These are phyloP conservation scores for Morpho achilles DNA, from an alignment of 2,888 invertebrate species.

Conservation along the genomic window DNA sequence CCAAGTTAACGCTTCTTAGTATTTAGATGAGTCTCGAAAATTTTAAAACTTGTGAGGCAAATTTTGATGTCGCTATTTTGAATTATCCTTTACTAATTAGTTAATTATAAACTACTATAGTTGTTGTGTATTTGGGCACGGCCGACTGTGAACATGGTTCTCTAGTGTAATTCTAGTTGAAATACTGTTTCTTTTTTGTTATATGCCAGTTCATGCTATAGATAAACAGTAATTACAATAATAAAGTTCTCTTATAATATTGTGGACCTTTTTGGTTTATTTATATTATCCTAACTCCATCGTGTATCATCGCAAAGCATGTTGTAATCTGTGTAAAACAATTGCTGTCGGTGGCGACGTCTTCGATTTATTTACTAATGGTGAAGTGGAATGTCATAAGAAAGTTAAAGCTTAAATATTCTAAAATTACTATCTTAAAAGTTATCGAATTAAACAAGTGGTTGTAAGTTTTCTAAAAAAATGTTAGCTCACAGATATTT, in stretches of 20 bases:
- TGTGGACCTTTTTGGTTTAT: constrained; percentile 37
- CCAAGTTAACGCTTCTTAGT: constrained; percentile 57
- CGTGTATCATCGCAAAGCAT: too few species aligned
- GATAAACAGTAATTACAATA: constrained; percentile 76
- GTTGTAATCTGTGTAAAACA: too few species aligned
- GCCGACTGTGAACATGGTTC: constrained; percentile 66
- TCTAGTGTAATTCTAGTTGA: constrained; percentile 70
- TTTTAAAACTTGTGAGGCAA: constrained; percentile 47
- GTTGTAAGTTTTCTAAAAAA: too few species aligned
- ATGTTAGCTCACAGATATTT: too few species aligned
- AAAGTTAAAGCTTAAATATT: too few species aligned
- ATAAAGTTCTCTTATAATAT: constrained; percentile 79
- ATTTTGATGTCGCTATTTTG: constrained; percentile 56
- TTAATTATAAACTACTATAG: constrained; percentile 40
- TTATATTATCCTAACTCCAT: constrained; percentile 3
- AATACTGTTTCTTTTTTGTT: constrained; percentile 66
- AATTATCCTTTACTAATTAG: constrained; percentile 35
- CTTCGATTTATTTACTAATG: too few species aligned
- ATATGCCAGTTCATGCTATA: constrained; percentile 78
- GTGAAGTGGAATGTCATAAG: too few species aligned
- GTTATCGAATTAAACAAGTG: too few species aligned
- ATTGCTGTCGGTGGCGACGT: too few species aligned
- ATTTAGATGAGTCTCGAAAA: constrained; percentile 51
- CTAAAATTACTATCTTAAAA: too few species aligned
- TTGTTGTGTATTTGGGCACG: constrained; percentile 55